Evolutionary conservation across 2,888 invertebrate species (phyloP).

Genomic region (Netelia inedita): DNA sequence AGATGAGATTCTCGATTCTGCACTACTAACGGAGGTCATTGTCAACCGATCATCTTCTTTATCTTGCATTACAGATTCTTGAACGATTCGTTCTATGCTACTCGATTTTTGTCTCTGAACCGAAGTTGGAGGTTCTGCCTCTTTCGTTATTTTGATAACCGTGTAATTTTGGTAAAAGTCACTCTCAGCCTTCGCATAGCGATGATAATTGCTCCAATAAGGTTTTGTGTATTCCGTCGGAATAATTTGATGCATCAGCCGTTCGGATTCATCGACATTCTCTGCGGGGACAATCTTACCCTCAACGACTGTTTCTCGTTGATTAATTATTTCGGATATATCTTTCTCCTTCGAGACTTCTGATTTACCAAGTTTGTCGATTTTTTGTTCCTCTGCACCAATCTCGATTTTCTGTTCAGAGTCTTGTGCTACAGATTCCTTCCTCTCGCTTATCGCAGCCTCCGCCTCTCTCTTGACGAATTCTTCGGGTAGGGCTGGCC

Average conservation of each 20-base stretch:
- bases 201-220: slow-evolving; percentile 79
- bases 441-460: slow-evolving; percentile 37
- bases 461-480: slow-evolving; percentile 68
- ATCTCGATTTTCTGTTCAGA: background rate
- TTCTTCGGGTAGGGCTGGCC: slow-evolving; percentile 69
- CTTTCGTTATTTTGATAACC: slow-evolving; percentile 75
- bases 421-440: slow-evolving; percentile 11
- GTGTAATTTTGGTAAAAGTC: slow-evolving; percentile 78
- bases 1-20: slow-evolving; percentile 65
- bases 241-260: slow-evolving; percentile 29
- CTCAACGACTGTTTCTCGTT: slow-evolving; percentile 17
- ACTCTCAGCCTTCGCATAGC: slow-evolving; percentile 78
- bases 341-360: slow-evolving; percentile 8
- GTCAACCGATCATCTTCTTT: slow-evolving; percentile 42
- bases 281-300: background rate
- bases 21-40: slow-evolving; percentile 29
- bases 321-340: background rate
- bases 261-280: slow-evolving; percentile 8
- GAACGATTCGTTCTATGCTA: slow-evolving; percentile 78
- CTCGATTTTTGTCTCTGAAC: slow-evolving; percentile 61
- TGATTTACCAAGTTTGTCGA: background rate
- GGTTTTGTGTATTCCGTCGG: slow-evolving; percentile 71
- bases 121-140: slow-evolving; percentile 70
- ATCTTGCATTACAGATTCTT: slow-evolving; percentile 78
- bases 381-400: background rate